phyloP scores from a whole-genome alignment of 2,888 invertebrate genomes.

The Rhagonycha fulva region DNA sequence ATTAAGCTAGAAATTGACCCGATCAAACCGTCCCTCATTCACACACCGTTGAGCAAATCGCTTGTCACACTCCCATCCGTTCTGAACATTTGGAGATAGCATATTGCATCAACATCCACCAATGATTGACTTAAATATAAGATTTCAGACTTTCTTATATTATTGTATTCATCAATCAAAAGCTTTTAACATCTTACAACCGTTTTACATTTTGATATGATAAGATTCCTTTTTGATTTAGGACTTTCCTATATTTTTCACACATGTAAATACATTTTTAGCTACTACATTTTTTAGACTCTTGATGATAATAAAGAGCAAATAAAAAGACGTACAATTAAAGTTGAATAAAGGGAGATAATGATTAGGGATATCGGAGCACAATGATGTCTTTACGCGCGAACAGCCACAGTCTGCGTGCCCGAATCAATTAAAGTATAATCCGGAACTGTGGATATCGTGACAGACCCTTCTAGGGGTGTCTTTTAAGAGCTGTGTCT shows the following conservation, averaged over 20 bases:
- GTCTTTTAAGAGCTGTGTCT: conserved; percentile 21
- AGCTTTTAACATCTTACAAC: not conserved
- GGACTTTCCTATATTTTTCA: not conserved
- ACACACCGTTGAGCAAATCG: conserved; percentile 54
- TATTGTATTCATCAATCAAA: not conserved
- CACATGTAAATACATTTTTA: not conserved
- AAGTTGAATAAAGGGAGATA: conserved; percentile 53
- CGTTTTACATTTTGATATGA: not conserved
- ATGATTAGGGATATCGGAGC: conserved; percentile 54
- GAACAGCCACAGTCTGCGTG: conserved; percentile 54
- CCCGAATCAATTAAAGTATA: conserved; percentile 65
- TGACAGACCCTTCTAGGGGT: conserved; percentile 27
- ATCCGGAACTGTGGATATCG: conserved; percentile 59
- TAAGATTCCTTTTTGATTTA: not conserved
- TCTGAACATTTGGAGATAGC: conserved; percentile 34
- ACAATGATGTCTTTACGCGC: conserved; percentile 55
- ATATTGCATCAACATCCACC: conserved; percentile 41
- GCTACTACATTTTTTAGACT: not conserved
- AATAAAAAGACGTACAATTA: conserved; percentile 53
- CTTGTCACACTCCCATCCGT: conserved; percentile 43
- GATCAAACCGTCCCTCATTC: conserved; percentile 55
- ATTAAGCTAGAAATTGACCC: conserved; percentile 56
- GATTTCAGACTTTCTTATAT: not conserved
- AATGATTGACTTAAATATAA: conserved; percentile 35
- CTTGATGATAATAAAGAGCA: conserved; percentile 24